Base-by-base conservation (phyloP, 2,797 vertebrate genomes). In the Varecia variegata region DNA sequence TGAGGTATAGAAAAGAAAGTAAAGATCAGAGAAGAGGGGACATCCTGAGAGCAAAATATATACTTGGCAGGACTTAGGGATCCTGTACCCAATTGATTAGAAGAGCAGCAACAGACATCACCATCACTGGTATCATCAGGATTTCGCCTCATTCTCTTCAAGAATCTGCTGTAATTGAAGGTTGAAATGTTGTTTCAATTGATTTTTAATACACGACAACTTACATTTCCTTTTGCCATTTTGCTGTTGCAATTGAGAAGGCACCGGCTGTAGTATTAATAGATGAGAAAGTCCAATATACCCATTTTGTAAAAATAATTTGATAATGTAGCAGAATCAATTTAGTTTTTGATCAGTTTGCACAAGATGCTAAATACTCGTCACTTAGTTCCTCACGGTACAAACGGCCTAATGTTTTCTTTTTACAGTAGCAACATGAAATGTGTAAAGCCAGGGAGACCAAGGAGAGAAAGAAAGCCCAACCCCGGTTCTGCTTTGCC, bases 181-280 rank as follows among this genome's bases (percentile, higher is more conserved):
- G 96, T 76, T 92, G 56, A 95, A 97, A 97, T 97, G 90, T 80
- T 92, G 93, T 97, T 98, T 97, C 93, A 84, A 97, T 97, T 97
- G 97, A 98, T 98, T 97, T 97, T 98, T 97, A 97, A 97, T 96
- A 94, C 88, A 88, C 92, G 92, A 97, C 96, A 97, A 88, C 65
- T 92, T 93, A 68, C 71, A 94, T 98, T 97, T 97, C 89, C 92
- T 93, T 88, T 92, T 80, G 77, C 81, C 87, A 80, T 83, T 77
- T 83, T 83, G 70, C 80, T 32, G 40, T 38, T 85, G 47, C 50
- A 93, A 74, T 88, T 82, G 54, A 95, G 88, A 89, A 89, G 92
- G 47, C 18, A 35, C 74, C 77, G 65, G 47, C 52, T 73, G 60
- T 77, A 68, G 13, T 73, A 86, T 88, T 96, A 70, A 88, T 58